These are phyloP conservation scores for Cephus runcator DNA, from an alignment of 2,888 invertebrate genomes.

Conservation along the genomic window DNA sequence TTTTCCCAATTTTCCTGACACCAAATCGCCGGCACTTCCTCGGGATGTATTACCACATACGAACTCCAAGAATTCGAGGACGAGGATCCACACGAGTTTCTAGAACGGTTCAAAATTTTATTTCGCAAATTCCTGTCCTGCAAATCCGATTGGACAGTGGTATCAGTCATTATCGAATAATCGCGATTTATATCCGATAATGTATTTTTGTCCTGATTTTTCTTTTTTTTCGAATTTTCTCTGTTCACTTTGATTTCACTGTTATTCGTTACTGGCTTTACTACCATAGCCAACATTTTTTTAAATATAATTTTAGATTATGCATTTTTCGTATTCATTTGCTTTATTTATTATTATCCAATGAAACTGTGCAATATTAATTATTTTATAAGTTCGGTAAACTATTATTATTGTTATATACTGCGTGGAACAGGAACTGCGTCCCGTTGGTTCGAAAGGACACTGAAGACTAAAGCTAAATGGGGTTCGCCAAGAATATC, in stretches of 20 bases:
- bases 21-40: conserved; percentile 6
- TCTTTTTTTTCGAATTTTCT: not conserved
- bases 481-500: not conserved
- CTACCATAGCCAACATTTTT: not conserved
- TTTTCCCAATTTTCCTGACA: conserved; percentile 14
- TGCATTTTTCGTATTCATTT: not conserved
- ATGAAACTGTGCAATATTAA: not conserved
- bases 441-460: not conserved
- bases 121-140: not conserved
- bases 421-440: not conserved
- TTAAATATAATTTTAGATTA: not conserved
- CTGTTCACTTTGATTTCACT: not conserved
- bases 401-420: not conserved
- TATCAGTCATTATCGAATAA: conserved; percentile 37
- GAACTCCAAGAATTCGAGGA: conserved; percentile 13
- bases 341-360: not conserved
- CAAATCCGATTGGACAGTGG: conserved; percentile 6
- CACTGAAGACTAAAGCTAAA: not conserved
- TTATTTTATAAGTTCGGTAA: not conserved
- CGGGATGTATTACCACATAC: conserved; percentile 13
- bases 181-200: not conserved
- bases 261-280: not conserved
- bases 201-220: not conserved
- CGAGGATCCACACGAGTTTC: not conserved
- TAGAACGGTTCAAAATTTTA: not conserved